Evolutionary conservation across 2,888 invertebrate species (phyloP), one percentile per base, ranked within the genome.

Genomic region (Drosophila macrospina): DNA sequence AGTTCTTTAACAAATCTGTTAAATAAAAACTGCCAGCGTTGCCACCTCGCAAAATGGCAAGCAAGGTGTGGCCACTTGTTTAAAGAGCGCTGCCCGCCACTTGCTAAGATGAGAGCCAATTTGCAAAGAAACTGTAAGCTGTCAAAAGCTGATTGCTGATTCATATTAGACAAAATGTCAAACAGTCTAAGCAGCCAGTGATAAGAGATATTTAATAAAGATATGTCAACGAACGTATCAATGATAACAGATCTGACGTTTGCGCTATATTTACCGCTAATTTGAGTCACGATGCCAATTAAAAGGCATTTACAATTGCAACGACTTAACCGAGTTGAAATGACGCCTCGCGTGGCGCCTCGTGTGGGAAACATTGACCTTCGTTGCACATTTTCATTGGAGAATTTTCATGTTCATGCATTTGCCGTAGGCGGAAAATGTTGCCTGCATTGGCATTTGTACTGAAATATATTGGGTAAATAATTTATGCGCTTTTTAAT

Each of bases 401-500:
- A 0, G 6, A 32, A 44, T 78, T 59, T 66, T n/a, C 41, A 65
- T 73, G 36, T 36, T 1, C 39, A 7, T 36, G 1, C 39, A 7
- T 5, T 16, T 15, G 5, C 1, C 10, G 28, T 26, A 24, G 7
- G 7, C 28, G 28, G 28, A 2, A 28, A 28, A 5, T 2, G 5
- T 16, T 37, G 37, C 28, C 34, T 47, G 24, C 45, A 45, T 28
- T 54, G 70, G 37, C 61, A 69, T 50, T 65, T 68, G 11, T 56
- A 32, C 42, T 41, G 42, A 57, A 59, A 41, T 62, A 65, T 76
- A 45, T 76, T 50, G 26, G 44, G 37, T 80, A 51, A 73, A 65
- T 83, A 59, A 68, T 84, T 78, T 69, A 80, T 86, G 61, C 44
- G 66, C 57, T 30, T 64, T 64, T 69, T 72, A 62, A 54, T 78